Percentiles rank a stretch among this genome's conserved stretches.
Conservation (phyloP, 2,797 vertebrate genomes). For the Sebastes oblongus region DNA sequence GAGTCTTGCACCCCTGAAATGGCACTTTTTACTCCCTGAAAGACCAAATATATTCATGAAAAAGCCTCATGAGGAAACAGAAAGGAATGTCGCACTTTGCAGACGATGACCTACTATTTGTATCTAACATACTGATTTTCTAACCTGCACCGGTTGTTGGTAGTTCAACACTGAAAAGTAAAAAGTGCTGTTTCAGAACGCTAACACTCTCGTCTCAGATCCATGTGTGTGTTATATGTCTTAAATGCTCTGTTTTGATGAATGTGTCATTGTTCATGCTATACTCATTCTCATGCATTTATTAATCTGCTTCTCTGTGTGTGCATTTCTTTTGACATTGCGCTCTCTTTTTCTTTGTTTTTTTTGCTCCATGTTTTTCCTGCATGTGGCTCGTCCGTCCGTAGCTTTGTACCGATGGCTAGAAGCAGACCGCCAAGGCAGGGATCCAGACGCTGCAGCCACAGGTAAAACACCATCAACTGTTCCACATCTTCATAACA, state of each 20-base stretch:
- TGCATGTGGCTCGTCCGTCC: slow-evolving; percentile 82
- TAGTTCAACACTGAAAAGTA: neutral
- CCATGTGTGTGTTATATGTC: slow-evolving; percentile 1
- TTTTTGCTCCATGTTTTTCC: slow-evolving; percentile 75
- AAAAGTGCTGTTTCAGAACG: neutral
- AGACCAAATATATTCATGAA: neutral
- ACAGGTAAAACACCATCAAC: slow-evolving; percentile 86
- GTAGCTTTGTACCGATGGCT: slow-evolving; percentile 96
- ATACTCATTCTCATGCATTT: slow-evolving; percentile 52
- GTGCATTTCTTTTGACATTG: slow-evolving; percentile 80
- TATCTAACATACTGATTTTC: neutral
- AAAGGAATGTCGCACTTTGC: neutral
- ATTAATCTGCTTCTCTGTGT: slow-evolving; percentile 59
- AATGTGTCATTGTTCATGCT: slow-evolving; percentile 30
- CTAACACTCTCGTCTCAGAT: neutral
- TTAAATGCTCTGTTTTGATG: slow-evolving; percentile 12
- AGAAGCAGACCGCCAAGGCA: slow-evolving; percentile 92
- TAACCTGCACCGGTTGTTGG: neutral
- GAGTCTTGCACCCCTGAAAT: neutral
- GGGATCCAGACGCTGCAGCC: slow-evolving; percentile 85
- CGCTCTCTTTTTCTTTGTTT: slow-evolving; percentile 75
- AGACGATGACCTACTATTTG: neutral
- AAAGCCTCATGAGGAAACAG: neutral
- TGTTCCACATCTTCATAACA: neutral
- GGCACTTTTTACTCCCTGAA: neutral